Percentiles rank a stretch among this genome's conserved stretches.
phyloP scores from a whole-genome alignment of 2,888 invertebrate species.

The Bombylius major region DNA sequence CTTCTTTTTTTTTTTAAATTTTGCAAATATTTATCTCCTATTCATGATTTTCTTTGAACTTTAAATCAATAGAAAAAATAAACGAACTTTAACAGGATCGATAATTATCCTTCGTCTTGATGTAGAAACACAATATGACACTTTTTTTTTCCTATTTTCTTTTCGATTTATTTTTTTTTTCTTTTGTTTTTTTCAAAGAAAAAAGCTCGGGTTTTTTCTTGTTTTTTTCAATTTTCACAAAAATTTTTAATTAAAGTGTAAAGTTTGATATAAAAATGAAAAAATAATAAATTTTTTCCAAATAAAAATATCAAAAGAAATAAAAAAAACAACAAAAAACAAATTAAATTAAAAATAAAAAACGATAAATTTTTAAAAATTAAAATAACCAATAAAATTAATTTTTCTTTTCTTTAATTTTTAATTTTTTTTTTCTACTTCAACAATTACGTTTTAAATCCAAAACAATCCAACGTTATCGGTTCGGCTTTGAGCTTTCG shows the following conservation, averaged over 20 bases:
- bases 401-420: neutral
- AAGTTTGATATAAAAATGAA: neutral
- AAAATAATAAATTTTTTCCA: neutral
- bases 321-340: too few relatives aligned
- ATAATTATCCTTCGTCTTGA: neutral
- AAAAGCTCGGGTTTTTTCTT: neutral
- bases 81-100: too few relatives aligned
- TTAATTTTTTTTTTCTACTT: neutral
- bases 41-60: too few relatives aligned
- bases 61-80: too few relatives aligned
- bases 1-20: too few relatives aligned
- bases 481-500: constrained; percentile 28
- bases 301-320: neutral
- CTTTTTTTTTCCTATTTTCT: neutral
- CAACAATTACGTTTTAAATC: neutral
- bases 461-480: constrained; percentile 17
- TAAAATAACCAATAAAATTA: neutral
- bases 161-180: neutral
- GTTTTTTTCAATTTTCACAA: neutral
- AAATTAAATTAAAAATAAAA: neutral
- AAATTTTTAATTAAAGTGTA: too few relatives aligned
- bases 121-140: neutral
- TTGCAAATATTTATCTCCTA: too few relatives aligned
- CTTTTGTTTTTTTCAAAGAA: neutral
- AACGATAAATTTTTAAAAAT: neutral